Percentiles rank a stretch among this genome's conserved stretches.
Conservation (phyloP, 2,888 invertebrate species). For the Cartodere bifasciata region DNA sequence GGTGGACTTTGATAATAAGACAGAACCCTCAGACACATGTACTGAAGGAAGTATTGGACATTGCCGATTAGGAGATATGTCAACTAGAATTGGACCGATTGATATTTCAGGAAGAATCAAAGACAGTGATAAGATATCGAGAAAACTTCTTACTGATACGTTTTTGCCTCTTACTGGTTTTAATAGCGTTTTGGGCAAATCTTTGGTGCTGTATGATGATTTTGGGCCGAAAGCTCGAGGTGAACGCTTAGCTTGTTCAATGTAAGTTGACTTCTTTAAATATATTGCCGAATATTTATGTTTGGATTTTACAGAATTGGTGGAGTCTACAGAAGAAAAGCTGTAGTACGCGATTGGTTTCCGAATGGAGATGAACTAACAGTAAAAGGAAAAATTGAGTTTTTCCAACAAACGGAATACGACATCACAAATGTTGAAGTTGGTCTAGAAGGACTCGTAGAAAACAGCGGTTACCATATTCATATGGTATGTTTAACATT, state of each 20-base stretch:
- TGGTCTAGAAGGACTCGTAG: conserved; percentile 55
- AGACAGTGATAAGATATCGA: conserved; percentile 50
- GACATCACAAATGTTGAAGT: conserved; percentile 71
- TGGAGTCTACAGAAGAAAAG: conserved; percentile 65
- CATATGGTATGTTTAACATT: conserved; percentile 69
- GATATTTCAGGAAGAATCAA: conserved; percentile 62
- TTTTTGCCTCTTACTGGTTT: conserved; percentile 64
- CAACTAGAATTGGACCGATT: conserved; percentile 54
- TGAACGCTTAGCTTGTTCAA: conserved; percentile 77
- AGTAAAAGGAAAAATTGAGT: conserved; percentile 64
- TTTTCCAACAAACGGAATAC: conserved; percentile 76
- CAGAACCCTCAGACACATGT: conserved; percentile 45
- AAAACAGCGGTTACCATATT: conserved; percentile 64
- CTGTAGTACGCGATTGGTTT: conserved; percentile 79
- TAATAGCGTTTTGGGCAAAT: conserved; percentile 62
- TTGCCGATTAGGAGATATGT: conserved; percentile 68
- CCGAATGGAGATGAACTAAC: conserved; percentile 57
- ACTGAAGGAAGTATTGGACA: conserved; percentile 42
- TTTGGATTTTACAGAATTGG: conserved; percentile 44
- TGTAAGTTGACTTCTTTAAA: conserved; percentile 39
- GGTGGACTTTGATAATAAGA: conserved; percentile 48
- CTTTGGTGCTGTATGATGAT: conserved; percentile 79
- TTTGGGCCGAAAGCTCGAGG: conserved; percentile 79
- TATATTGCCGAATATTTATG: conserved; percentile 2
- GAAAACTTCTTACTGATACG: conserved; percentile 67